A percentile compares a stretch with the other conserved stretches of the same genome.
Evolutionary conservation across 2,888 invertebrate genomes (phyloP).

Genomic region (Tryphoninae sp.): DNA sequence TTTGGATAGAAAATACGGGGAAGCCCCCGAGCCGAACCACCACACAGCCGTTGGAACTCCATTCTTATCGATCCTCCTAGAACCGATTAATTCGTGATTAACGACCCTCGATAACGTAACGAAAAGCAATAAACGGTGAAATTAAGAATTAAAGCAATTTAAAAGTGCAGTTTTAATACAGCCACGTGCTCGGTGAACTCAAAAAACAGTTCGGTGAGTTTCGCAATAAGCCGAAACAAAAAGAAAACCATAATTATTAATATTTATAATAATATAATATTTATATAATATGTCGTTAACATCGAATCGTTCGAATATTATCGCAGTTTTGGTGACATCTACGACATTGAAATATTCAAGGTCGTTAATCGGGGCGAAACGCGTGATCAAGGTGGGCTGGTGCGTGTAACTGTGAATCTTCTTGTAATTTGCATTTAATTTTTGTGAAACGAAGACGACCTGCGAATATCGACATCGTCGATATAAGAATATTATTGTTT

Average conservation of each 20-base stretch:
- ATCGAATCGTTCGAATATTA: constrained; percentile 9
- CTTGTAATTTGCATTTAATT: background rate
- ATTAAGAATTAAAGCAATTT: background rate
- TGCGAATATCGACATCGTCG: background rate
- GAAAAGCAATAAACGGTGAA: constrained; percentile 13
- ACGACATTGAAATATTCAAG: constrained; percentile 24
- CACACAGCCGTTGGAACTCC: background rate
- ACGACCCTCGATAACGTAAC: constrained; percentile 1
- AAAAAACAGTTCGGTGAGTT: background rate
- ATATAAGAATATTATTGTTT: background rate
- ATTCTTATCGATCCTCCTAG: constrained; percentile 12
- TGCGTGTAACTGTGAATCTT: constrained; percentile 28
- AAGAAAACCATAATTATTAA: background rate
- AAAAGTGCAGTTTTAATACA: constrained; percentile 2
- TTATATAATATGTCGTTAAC: background rate
- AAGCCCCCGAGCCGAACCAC: background rate
- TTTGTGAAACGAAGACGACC: background rate
- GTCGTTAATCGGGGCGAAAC: constrained; percentile 8
- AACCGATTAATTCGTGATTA: constrained; percentile 18
- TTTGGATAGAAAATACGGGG: background rate
- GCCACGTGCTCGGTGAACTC: background rate
- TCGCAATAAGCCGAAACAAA: background rate
- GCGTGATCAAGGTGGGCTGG: constrained; percentile 3
- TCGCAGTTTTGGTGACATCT: constrained; percentile 13
- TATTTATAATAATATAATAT: background rate